phyloP scores from a whole-genome alignment of 2,797 vertebrate species.

The Anguilla marmorata region DNA sequence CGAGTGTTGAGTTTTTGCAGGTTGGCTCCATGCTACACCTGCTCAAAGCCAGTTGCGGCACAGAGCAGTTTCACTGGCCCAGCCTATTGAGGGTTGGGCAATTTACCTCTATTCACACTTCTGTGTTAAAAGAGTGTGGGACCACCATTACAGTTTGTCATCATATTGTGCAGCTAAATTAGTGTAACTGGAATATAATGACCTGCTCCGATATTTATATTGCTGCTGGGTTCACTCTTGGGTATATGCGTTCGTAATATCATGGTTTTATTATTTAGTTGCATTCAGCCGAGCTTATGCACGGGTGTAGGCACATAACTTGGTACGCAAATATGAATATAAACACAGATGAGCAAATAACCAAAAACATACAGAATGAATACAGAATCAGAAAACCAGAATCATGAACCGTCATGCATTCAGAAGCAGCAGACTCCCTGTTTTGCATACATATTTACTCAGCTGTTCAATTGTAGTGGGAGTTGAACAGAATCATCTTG shows the following conservation, averaged over 20 bases:
- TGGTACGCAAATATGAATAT: not conserved
- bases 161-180: slow-evolving; percentile 21
- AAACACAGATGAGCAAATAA: slow-evolving; percentile 6
- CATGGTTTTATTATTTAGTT: not conserved
- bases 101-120: slow-evolving; percentile 31
- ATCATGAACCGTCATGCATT: not conserved
- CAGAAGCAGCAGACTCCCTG: not conserved
- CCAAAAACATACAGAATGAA: not conserved
- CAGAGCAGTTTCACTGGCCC: not conserved
- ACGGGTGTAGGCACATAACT: not conserved
- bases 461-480: not conserved
- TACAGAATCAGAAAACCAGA: not conserved
- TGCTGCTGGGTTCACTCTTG: not conserved
- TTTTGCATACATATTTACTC: slow-evolving; percentile 12
- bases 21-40: not conserved
- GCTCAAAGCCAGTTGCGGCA: not conserved
- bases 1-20: not conserved
- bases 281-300: not conserved
- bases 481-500: not conserved
- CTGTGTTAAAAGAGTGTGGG: not conserved
- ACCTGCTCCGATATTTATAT: not conserved
- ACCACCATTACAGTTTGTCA: slow-evolving; percentile 12
- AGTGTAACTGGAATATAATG: slow-evolving; percentile 6
- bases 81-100: not conserved
- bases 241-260: not conserved